Evolutionary conservation across 2,113 vertebrate genomes (phyloP).

Genomic region (Aegithalos caudatus): DNA sequence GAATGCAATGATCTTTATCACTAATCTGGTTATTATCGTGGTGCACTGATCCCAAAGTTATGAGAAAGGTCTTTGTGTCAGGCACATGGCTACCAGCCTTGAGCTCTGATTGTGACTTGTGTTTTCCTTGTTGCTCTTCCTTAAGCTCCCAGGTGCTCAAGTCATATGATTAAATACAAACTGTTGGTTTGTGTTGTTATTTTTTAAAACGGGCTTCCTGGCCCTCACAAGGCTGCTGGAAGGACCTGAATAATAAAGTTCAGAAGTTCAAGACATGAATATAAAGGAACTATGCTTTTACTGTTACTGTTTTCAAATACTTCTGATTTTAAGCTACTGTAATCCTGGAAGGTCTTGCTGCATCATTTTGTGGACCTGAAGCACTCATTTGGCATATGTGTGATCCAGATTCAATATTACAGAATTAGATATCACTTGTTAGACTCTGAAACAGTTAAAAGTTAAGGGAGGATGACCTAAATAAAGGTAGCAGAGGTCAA

Average conservation of each 20-base stretch:
- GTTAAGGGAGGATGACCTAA: slow-evolving; percentile 3
- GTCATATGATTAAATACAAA: background rate
- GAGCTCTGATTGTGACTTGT: background rate
- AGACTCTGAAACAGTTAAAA: background rate
- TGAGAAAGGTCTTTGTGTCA: background rate
- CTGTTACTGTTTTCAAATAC: background rate
- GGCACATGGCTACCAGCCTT: background rate
- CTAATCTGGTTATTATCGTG: background rate
- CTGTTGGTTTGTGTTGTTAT: background rate
- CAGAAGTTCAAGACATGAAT: background rate
- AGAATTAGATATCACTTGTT: background rate
- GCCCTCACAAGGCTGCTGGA: background rate
- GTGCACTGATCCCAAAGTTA: background rate
- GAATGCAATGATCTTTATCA: background rate
- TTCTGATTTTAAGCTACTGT: background rate
- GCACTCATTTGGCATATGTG: background rate
- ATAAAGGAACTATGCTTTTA: background rate
- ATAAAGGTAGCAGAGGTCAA: slow-evolving; percentile 12
- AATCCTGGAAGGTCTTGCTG: background rate
- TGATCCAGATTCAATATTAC: background rate
- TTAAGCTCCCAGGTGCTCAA: background rate
- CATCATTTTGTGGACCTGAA: background rate
- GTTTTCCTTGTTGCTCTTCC: background rate
- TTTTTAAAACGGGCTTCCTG: background rate
- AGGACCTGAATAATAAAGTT: background rate